Base-by-base conservation (phyloP, 2,888 invertebrate species). In the Aporophyla nigra region DNA sequence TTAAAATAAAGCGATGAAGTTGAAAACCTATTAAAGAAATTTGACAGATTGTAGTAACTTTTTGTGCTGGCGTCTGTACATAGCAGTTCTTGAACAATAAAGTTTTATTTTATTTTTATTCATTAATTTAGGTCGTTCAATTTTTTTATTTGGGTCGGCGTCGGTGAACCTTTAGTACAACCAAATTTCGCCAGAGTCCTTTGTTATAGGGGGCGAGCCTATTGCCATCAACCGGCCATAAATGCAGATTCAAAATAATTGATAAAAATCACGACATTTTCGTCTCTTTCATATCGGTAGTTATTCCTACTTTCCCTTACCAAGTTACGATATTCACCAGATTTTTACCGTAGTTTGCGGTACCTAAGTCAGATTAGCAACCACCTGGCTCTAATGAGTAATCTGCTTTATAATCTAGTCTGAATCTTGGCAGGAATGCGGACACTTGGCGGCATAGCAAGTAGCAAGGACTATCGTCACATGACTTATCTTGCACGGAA, bases 301-400 rank as follows among this genome's bases (percentile, higher is more conserved):
- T 24, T 7, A 6, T 24, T 46, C 2, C 14, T 27, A 53, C 1
- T 21, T n/a, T n/a, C 16, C 19, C 19, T 14, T 12, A 27, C 33
- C 3, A 54, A 68, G 54, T 71, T 24, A 24, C 9, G 2, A 33
- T 62, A 54, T n/a, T n/a, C 14, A 51, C 0, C 14, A 19, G 24
- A 63, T 24, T 21, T 51, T 43, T 63, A 68, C 56, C 33, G 62
- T 51, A 68, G 62, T 40, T 65, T 84, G 54, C 59, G 59, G 72
- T 51, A 62, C 69, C 14, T 46, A 51, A 14, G 24, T 19, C 49
- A 46, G 80, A 63, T 65, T n/a, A 68, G 19, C 62, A 66, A 7
- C n/a, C 85, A 84, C 59, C 74, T 84, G 84, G 81, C 59, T 56
- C 21, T 80, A 81, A 84, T 66, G 68, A 80, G 56, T 59, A 40